Conservation (phyloP, 2,797 vertebrate species). For the Enoplosus armatus region DNA sequence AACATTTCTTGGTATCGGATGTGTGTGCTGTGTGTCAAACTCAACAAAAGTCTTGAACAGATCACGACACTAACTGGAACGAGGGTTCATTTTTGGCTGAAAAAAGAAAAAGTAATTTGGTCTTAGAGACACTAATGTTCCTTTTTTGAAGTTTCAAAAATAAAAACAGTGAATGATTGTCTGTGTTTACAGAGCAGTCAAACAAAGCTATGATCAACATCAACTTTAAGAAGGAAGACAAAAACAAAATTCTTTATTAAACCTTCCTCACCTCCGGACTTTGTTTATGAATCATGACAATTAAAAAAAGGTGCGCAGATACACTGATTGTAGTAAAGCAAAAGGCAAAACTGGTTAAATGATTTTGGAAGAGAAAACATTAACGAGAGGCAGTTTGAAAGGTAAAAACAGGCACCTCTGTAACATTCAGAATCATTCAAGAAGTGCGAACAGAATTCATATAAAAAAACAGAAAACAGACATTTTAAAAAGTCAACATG, state of each 20-base stretch:
- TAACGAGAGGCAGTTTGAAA: slow-evolving; percentile 60
- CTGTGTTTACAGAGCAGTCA: slow-evolving; percentile 65
- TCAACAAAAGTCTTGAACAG: not conserved
- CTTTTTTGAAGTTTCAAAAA: slow-evolving; percentile 51
- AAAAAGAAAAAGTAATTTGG: slow-evolving; percentile 54
- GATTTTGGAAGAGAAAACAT: slow-evolving; percentile 61
- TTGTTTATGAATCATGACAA: slow-evolving; percentile 70
- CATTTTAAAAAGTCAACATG: slow-evolving; percentile 56
- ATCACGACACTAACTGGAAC: slow-evolving; percentile 29
- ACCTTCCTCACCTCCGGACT: slow-evolving; percentile 54
- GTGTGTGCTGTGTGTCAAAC: slow-evolving; percentile 20
- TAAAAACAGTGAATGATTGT: slow-evolving; percentile 76
- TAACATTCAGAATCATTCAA: slow-evolving; percentile 77
- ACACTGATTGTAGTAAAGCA: slow-evolving; percentile 79
- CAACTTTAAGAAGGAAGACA: slow-evolving; percentile 48
- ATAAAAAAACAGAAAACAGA: slow-evolving; percentile 65
- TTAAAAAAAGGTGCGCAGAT: slow-evolving; percentile 68
- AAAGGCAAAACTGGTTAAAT: slow-evolving; percentile 67
- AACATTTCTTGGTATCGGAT: slow-evolving; percentile 9
- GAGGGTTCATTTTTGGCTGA: slow-evolving; percentile 51
- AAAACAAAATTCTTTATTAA: slow-evolving; percentile 45
- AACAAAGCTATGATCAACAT: slow-evolving; percentile 63
- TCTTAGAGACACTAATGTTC: slow-evolving; percentile 52
- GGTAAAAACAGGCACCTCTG: slow-evolving; percentile 61
- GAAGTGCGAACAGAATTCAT: slow-evolving; percentile 72